Percentiles rank a stretch among this genome's conserved stretches.
Conservation (phyloP, 2,888 invertebrate species). For the Mesorhabditis sp. region DNA sequence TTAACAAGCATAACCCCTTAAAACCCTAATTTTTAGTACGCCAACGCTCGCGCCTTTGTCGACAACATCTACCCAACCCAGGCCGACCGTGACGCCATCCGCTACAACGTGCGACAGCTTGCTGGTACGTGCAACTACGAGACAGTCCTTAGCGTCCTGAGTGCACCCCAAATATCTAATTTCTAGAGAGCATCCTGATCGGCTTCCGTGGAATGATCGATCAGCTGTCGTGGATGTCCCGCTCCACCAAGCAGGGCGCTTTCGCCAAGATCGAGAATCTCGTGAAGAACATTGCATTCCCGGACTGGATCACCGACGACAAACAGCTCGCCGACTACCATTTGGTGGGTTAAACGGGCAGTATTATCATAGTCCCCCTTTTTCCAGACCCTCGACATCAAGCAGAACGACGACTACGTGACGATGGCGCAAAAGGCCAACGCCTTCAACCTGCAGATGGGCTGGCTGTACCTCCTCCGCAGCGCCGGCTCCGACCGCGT, state of each 20-base stretch:
- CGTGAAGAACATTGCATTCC: conserved; percentile 49
- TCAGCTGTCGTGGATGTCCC: conserved; percentile 49
- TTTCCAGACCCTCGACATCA: conserved; percentile 19
- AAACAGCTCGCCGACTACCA: conserved; percentile 33
- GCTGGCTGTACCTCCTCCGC: conserved; percentile 22
- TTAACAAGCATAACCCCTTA: not conserved
- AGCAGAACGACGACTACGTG: conserved; percentile 20
- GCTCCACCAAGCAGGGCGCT: conserved; percentile 41
- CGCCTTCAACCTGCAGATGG: conserved; percentile 24
- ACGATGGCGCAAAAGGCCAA: conserved; percentile 20
- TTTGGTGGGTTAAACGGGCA: conserved; percentile 7
- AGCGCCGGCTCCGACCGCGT: conserved; percentile 23
- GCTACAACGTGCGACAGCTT: conserved; percentile 27
- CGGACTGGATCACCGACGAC: conserved; percentile 44
- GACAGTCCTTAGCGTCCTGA: too few relatives aligned
- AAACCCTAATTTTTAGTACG: conserved; percentile 23
- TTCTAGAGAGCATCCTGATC: not conserved
- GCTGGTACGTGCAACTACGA: not conserved
- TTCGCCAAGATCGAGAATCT: conserved; percentile 49
- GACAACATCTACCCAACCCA: conserved; percentile 41
- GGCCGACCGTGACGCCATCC: conserved; percentile 20
- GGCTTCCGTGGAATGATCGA: conserved; percentile 51
- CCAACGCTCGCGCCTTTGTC: conserved; percentile 48
- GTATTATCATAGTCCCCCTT: not conserved
- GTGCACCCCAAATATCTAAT: not conserved